A percentile compares a stretch with the other conserved stretches of the same genome.
phyloP scores from a whole-genome alignment of 2,888 invertebrate genomes.

The Latrodectus hesperus region DNA sequence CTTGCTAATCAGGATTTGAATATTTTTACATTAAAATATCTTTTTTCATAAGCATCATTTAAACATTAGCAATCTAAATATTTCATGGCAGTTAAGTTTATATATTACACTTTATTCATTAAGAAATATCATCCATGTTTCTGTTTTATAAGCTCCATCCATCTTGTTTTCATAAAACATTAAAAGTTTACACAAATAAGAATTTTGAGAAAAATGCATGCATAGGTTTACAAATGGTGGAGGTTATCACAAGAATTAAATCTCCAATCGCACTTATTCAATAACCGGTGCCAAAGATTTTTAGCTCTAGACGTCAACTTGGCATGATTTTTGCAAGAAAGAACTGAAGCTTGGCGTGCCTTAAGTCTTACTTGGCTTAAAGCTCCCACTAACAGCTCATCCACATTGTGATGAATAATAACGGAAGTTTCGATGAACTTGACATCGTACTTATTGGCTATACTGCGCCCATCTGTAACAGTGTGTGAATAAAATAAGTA shows the following conservation, averaged over 20 bases:
- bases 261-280: conserved; percentile 52
- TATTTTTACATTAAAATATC: too few relatives aligned
- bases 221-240: conserved; percentile 16
- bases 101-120: too few relatives aligned
- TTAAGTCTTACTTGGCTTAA: conserved; percentile 59
- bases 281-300: conserved; percentile 46
- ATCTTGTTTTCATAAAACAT: too few relatives aligned
- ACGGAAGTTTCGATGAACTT: conserved; percentile 66
- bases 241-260: conserved; percentile 62
- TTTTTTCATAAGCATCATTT: too few relatives aligned
- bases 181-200: too few relatives aligned
- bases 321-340: conserved; percentile 56
- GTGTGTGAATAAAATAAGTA: too few relatives aligned
- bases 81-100: too few relatives aligned
- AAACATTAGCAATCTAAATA: too few relatives aligned
- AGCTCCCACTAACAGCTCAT: conserved; percentile 49
- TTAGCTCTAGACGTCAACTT: conserved; percentile 47
- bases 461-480: conserved; percentile 40
- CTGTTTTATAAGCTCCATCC: too few relatives aligned
- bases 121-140: too few relatives aligned
- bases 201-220: too few relatives aligned
- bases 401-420: conserved; percentile 59
- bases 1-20: too few relatives aligned
- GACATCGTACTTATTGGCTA: conserved; percentile 54
- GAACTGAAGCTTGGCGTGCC: conserved; percentile 54